Evolutionary conservation across 2,888 invertebrate genomes (phyloP), one percentile per base, ranked within the genome.

Genomic region (Polyommatus iphigenia): DNA sequence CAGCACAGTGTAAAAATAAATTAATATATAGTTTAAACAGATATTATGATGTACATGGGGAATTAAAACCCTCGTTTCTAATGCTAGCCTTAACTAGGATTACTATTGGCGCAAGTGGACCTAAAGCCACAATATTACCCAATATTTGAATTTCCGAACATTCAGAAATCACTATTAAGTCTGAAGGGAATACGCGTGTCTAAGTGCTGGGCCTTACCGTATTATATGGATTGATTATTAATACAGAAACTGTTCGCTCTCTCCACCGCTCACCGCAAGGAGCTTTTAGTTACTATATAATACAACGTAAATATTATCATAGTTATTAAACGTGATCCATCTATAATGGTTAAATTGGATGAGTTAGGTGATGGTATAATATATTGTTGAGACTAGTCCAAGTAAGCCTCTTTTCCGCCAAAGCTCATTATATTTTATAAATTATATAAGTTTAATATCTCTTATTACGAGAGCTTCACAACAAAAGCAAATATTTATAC

Each of bases 211-310:
- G 54, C 18, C 54, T 13, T 54, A 75, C 29, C 46, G 29, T 50
- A 75, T 54, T 54, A 75, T 50, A n/a, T 46, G 54, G 75, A 75
- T 75, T 32, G 75, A 75, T 75, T 75, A 75, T 75, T 75, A 75
- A 75, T 75, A 50, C 50, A 18, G 50, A 54, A 75, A 75, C 75
- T 24, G 73, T 73, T 73, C 73, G 54, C 75, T 75, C 50, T 24
- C 73, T 54, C 32, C 54, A 29, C 6, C 75, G 50, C 54, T 50
- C 29, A 50, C 75, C 75, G 18, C 75, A 75, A 72, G 50, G 75
- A 75, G 75, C 75, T 75, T 75, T 50, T 75, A 75, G 24, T 75
- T 75, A 50, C 75, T 54, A 20, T 8, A 41, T 10, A 72, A 36
- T 75, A 46, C 13, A 73, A 67, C 15, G 29, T 24, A 24, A 67